These are phyloP conservation scores for Steinernema carpocapsae DNA, from an alignment of 2,888 invertebrate species.

Conservation along the genomic window DNA sequence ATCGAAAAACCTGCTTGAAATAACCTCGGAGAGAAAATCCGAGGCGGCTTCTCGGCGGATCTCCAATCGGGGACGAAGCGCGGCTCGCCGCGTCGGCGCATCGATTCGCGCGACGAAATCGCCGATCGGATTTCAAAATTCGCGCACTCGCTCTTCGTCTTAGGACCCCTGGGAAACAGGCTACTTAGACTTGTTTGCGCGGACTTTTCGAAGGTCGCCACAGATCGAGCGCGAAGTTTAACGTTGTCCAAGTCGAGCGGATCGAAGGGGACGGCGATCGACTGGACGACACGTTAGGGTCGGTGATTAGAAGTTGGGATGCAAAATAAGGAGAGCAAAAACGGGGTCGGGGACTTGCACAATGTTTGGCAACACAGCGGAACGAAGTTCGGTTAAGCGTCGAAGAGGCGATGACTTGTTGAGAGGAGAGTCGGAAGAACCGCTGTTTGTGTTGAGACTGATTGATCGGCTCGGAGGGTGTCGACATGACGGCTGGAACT, in stretches of 20 bases:
- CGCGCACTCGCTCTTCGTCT: constrained; percentile 12
- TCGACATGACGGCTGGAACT: too few relatives aligned
- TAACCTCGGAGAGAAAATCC: background rate
- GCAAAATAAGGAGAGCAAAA: too few relatives aligned
- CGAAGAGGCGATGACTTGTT: too few relatives aligned
- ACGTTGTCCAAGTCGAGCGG: background rate
- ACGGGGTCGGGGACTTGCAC: too few relatives aligned
- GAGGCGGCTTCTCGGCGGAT: background rate
- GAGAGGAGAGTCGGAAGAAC: too few relatives aligned
- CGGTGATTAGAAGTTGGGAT: too few relatives aligned
- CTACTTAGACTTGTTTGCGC: background rate
- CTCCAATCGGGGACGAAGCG: constrained; percentile 3
- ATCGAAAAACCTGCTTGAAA: background rate
- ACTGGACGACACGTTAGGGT: background rate
- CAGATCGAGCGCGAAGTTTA: constrained; percentile 5
- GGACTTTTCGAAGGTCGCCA: constrained; percentile 14
- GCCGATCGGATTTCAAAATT: background rate
- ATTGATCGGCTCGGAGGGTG: too few relatives aligned
- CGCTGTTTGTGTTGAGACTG: too few relatives aligned
- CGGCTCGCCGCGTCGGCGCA: background rate
- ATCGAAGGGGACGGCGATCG: background rate
- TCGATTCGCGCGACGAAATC: background rate
- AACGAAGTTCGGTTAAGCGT: too few relatives aligned
- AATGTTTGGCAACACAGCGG: too few relatives aligned
- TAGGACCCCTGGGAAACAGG: constrained; percentile 5